A percentile compares a stretch with the other conserved stretches of the same genome.
Evolutionary conservation across 2,888 invertebrate genomes (phyloP).

Genomic region (Apocheima hispidaria): DNA sequence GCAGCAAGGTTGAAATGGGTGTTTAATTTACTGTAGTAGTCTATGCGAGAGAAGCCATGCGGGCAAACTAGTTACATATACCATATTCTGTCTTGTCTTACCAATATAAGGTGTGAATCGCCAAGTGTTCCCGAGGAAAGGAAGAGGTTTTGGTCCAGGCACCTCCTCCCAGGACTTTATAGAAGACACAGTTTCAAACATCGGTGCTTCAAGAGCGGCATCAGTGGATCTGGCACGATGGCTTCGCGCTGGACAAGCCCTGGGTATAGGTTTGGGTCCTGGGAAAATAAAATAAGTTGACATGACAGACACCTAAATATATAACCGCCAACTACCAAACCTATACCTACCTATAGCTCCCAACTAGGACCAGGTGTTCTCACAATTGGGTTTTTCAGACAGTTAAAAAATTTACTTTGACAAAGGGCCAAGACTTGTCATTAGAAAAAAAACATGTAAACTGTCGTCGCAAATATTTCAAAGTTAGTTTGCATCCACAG

Average conservation of each 20-base stretch:
- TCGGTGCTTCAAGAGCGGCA: constrained; percentile 63
- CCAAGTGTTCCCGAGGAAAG: constrained; percentile 88
- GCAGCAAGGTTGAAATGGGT: too few relatives aligned
- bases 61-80: not conserved
- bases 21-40: too few relatives aligned
- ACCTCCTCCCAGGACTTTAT: constrained; percentile 84
- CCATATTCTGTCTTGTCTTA: constrained; percentile 55
- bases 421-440: too few relatives aligned
- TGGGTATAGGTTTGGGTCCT: constrained; percentile 52
- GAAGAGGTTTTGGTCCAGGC: constrained; percentile 87
- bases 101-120: constrained; percentile 87
- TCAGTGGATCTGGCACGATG: constrained; percentile 74
- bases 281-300: constrained; percentile 1
- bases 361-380: too few relatives aligned
- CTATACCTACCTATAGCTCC: too few relatives aligned
- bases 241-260: constrained; percentile 63
- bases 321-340: too few relatives aligned
- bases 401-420: too few relatives aligned
- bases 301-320: too few relatives aligned
- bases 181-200: constrained; percentile 65
- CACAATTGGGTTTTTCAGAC: too few relatives aligned
- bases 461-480: too few relatives aligned
- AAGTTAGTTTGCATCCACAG: too few relatives aligned
- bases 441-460: too few relatives aligned
- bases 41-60: not conserved